These are phyloP conservation scores for Adela reaumurella DNA, from an alignment of 2,888 invertebrate species.

Conservation along the genomic window DNA sequence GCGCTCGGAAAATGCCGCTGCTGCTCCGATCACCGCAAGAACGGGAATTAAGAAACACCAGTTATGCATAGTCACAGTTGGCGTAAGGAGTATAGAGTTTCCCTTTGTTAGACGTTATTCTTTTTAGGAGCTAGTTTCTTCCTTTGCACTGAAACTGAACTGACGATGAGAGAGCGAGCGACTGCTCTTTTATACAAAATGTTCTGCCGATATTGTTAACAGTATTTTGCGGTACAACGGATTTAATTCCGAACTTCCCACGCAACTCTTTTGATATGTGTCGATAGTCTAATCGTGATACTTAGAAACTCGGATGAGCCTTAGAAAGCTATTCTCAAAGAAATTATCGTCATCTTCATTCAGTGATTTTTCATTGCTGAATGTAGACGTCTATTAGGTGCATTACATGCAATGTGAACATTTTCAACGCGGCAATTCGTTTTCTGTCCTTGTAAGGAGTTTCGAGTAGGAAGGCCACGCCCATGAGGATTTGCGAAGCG, in stretches of 20 bases:
- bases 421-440: too few relatives aligned
- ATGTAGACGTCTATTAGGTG: too few relatives aligned
- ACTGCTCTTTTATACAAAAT: constrained; percentile 29
- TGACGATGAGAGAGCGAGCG: neutral
- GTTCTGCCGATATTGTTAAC: constrained; percentile 22
- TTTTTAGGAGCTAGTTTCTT: constrained; percentile 28
- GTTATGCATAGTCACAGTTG: constrained; percentile 48
- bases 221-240: constrained; percentile 45
- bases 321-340: too few relatives aligned
- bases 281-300: neutral
- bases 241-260: constrained; percentile 45
- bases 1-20: constrained; percentile 29
- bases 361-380: too few relatives aligned
- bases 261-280: constrained; percentile 12
- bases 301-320: too few relatives aligned
- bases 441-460: too few relatives aligned
- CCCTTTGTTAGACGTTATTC: constrained; percentile 22
- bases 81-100: constrained; percentile 18
- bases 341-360: too few relatives aligned
- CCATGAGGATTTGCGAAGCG: too few relatives aligned
- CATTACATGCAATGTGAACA: too few relatives aligned
- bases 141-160: constrained; percentile 17
- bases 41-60: constrained; percentile 45
- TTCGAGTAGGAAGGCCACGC: too few relatives aligned
- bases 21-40: constrained; percentile 35